Evolutionary conservation across 92 coral and sea anemone species (phyloP).

Genomic region (Epizoanthus illoricatus): DNA sequence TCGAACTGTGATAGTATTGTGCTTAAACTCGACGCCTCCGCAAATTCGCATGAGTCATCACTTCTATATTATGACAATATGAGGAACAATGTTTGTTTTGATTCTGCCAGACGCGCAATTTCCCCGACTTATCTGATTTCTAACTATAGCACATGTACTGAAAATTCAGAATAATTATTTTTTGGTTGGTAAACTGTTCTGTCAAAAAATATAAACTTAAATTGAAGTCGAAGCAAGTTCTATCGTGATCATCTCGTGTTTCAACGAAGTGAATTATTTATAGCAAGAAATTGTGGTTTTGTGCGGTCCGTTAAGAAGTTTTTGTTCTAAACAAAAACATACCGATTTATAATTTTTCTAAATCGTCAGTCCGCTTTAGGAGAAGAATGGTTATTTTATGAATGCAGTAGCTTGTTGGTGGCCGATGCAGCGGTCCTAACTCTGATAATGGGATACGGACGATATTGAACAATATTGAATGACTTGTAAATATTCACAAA

Average conservation of each 20-base stretch:
- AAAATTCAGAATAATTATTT: background rate
- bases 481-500: background rate
- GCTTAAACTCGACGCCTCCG: constrained; percentile 9
- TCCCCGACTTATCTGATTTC: background rate
- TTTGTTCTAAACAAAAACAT: background rate
- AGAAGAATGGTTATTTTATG: background rate
- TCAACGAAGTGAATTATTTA: constrained; percentile 2
- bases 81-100: background rate
- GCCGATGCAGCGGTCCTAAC: background rate
- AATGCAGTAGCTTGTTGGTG: background rate
- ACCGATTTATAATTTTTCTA: background rate
- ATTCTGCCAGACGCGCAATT: background rate
- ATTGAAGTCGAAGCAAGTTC: background rate
- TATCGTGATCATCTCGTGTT: constrained; percentile 24
- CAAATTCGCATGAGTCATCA: constrained; percentile 6
- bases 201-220: background rate
- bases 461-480: too few species aligned
- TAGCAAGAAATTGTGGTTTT: constrained; percentile 8
- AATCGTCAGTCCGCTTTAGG: background rate
- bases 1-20: background rate
- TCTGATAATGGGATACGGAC: background rate
- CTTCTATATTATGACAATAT: background rate
- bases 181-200: constrained; percentile 13
- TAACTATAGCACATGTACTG: background rate
- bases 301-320: background rate